These are phyloP conservation scores for Drosophila kambysellisi DNA, from an alignment of 2,888 invertebrate genomes.

Conservation along the genomic window DNA sequence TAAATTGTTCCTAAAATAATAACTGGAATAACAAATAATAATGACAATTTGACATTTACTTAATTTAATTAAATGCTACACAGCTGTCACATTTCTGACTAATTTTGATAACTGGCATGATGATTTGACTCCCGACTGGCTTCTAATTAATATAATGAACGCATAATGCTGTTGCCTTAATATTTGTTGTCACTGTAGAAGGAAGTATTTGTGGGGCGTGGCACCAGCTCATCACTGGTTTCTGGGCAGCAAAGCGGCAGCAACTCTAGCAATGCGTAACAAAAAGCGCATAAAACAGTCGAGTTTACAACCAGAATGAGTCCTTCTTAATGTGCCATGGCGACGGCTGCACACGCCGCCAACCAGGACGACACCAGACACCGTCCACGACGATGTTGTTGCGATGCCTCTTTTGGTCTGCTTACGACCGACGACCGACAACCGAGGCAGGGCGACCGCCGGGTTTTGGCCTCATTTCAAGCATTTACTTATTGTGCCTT, in stretches of 20 bases:
- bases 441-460: slow-evolving; percentile 10
- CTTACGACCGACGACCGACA: slow-evolving; percentile 7
- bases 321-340: slow-evolving; percentile 74
- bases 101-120: slow-evolving; percentile 17
- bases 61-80: slow-evolving; percentile 62
- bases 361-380: slow-evolving; percentile 52
- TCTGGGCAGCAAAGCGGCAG: slow-evolving; percentile 25
- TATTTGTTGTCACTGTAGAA: slow-evolving; percentile 22
- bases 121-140: slow-evolving; percentile 26
- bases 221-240: slow-evolving; percentile 20
- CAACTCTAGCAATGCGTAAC: slow-evolving; percentile 60
- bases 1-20: slow-evolving; percentile 20
- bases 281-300: slow-evolving; percentile 71
- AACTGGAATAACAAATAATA: not conserved
- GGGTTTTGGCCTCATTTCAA: slow-evolving; percentile 69
- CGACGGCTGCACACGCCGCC: slow-evolving; percentile 49
- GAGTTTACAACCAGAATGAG: slow-evolving; percentile 70
- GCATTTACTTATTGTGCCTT: slow-evolving; percentile 71
- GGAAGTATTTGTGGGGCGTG: slow-evolving; percentile 68
- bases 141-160: slow-evolving; percentile 74
- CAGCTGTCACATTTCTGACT: slow-evolving; percentile 19
- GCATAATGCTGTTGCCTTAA: slow-evolving; percentile 26
- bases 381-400: slow-evolving; percentile 14
- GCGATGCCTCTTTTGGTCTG: slow-evolving; percentile 26
- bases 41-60: slow-evolving; percentile 40